Base-by-base conservation (phyloP, 2,888 invertebrate species). In the Caenorhabditis sp. region DNA sequence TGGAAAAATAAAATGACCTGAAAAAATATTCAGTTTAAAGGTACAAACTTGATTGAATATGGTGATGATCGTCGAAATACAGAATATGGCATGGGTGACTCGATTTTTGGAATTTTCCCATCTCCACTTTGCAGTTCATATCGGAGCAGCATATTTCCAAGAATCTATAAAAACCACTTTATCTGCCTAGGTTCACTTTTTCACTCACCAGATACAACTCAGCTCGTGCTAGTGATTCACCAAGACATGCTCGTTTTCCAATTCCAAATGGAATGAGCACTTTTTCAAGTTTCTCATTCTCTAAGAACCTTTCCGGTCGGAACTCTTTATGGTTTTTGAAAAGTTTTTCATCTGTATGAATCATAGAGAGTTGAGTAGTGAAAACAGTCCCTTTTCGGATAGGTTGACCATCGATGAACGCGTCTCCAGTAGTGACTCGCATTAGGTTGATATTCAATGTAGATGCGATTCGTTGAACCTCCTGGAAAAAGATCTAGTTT, bases 181-280 rank as follows among this genome's bases (percentile, higher is more conserved):
- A 59, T 25, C 5, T 63, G 59, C 17, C 23, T 5, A 2, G 8
- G 26, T 10, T 23, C 20, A 25, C n/a, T n/a, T n/a, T n/a, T n/a
- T n/a, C 20, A 43, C 52, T n/a, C 17, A 77, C 75, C 70, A 77
- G 52, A 50, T 79, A 79, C 43, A 79, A 61, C 50, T 79, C 78
- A 3, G 72, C 70, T 27, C 72, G 59, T 0, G 78, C 78, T 25
- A 79, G 26, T 5, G 73, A 70, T 54, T 79, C 76, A 17, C 78
- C 78, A 1, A 70, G 69, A 57, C 78, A 79, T 20, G 59, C 54
- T 14, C 78, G n/a, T 49, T 79, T 79, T 17, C 78, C 78, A 12
- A 76, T 66, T 52, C 78, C 78, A 56, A 79, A 79, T 12, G 71
- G 76, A 8, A 71, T 70, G 20, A 70, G 21, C 52, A 63, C 63